phyloP scores from a whole-genome alignment of 2,797 vertebrate species.

The Arnoldichthys spilopterus region DNA sequence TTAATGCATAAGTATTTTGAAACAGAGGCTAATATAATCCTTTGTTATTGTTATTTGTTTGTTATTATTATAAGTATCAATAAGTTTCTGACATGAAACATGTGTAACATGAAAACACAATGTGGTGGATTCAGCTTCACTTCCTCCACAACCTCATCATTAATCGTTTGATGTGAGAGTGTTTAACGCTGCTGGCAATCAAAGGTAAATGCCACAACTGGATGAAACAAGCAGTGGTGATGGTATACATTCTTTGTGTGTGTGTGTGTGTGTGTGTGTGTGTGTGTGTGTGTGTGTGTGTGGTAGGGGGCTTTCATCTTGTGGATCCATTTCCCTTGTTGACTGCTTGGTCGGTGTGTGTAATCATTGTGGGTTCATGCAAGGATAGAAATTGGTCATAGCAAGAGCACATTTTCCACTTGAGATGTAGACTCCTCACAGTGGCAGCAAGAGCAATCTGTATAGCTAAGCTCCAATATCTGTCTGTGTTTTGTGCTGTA shows the following conservation, averaged over 20 bases:
- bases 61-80: too few relatives aligned
- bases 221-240: slow-evolving; percentile 6
- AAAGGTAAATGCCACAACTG: not conserved
- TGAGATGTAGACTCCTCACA: slow-evolving; percentile 23
- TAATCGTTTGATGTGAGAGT: slow-evolving; percentile 18
- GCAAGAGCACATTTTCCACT: slow-evolving; percentile 19
- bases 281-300: slow-evolving; percentile 9
- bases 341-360: slow-evolving; percentile 22
- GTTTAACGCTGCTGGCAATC: not conserved
- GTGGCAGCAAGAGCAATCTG: not conserved
- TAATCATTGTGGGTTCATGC: slow-evolving; percentile 30
- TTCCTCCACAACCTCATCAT: slow-evolving; percentile 3
- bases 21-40: not conserved
- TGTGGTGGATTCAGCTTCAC: not conserved
- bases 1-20: not conserved
- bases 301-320: slow-evolving; percentile 8
- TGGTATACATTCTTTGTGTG: too few relatives aligned
- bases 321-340: not conserved
- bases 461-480: not conserved
- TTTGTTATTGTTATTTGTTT: not conserved
- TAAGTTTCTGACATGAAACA: too few relatives aligned
- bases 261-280: too few relatives aligned
- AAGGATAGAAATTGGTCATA: slow-evolving; percentile 38
- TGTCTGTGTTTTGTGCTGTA: not conserved
- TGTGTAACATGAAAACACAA: not conserved